Conservation (phyloP, 2,797 vertebrate species). For the Notolabrus celidotus region DNA sequence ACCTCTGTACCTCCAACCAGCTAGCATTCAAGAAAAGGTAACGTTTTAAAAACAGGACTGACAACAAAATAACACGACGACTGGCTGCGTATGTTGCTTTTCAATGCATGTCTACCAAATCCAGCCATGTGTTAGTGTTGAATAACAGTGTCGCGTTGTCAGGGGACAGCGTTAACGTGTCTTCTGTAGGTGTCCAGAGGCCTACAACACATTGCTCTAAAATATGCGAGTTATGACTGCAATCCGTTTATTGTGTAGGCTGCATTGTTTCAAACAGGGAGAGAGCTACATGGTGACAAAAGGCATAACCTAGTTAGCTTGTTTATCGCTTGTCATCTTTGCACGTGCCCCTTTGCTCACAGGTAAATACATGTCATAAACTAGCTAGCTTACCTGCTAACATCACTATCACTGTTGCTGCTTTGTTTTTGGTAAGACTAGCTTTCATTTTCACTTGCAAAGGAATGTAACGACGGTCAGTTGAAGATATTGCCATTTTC, state of each 20-base stretch:
- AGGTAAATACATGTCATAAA: neutral
- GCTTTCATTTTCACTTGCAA: neutral
- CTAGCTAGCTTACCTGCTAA: neutral
- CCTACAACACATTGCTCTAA: conserved; percentile 16
- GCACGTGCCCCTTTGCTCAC: neutral
- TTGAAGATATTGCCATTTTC: neutral
- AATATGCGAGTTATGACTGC: neutral
- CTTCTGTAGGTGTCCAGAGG: conserved; percentile 39
- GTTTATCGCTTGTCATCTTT: neutral
- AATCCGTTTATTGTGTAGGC: neutral
- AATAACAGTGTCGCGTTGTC: conserved; percentile 15
- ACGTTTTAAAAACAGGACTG: conserved; percentile 23
- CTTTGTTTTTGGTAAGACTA: neutral
- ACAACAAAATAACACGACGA: neutral
- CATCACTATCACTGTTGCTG: neutral
- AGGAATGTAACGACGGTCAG: neutral
- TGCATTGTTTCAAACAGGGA: neutral
- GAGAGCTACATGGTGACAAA: neutral
- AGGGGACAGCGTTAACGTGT: conserved; percentile 5
- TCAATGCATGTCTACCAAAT: conserved; percentile 5
- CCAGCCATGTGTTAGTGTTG: neutral
- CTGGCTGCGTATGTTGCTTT: accelerated
- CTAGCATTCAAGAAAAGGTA: conserved; percentile 64
- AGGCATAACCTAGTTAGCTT: neutral
- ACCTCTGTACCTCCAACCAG: conserved; percentile 25